Percentiles rank a stretch among this genome's conserved stretches.
Evolutionary conservation across 1,140 invertebrate species (phyloP).

Genomic region (Papilio glaucus): DNA sequence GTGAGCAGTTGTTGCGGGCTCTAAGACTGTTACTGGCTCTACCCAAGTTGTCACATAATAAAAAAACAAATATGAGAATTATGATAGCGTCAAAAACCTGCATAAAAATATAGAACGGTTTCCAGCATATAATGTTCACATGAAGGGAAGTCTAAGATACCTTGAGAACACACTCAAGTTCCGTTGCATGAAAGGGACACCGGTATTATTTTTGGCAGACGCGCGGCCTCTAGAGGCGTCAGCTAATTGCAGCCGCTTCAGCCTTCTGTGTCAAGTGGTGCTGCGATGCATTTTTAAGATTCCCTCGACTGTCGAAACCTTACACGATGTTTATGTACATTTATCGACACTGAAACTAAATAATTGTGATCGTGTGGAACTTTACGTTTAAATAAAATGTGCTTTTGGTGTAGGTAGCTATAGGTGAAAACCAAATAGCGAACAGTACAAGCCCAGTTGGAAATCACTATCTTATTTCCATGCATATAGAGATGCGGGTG

Average conservation of each 20-base stretch:
- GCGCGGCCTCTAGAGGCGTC: slow-evolving; percentile 21
- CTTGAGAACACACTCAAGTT: slow-evolving; percentile 1
- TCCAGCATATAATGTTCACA: slow-evolving; percentile 7
- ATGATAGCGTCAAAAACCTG: no score
- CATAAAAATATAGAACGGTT: slow-evolving; percentile 2
- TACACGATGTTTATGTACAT: background rate
- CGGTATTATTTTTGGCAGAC: slow-evolving; percentile 8
- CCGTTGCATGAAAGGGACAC: slow-evolving; percentile 6
- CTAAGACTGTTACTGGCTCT: no score
- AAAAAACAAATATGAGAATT: no score
- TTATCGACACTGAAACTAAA: background rate
- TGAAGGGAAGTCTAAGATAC: slow-evolving; percentile 10
- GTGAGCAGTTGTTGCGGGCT: no score
- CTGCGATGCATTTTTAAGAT: slow-evolving; percentile 27
- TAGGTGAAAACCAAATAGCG: no score
- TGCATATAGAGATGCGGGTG: no score
- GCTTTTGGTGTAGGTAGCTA: no score
- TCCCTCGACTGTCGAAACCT: slow-evolving; percentile 10
- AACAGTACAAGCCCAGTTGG: no score
- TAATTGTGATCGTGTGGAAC: background rate
- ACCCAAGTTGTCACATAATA: no score
- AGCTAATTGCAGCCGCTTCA: slow-evolving; percentile 35
- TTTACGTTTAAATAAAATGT: background rate
- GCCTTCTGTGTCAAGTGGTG: slow-evolving; percentile 31
- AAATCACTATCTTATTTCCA: no score